Base-by-base conservation (phyloP, 1,140 invertebrate species). In the Ctenoplectra terminalis region DNA sequence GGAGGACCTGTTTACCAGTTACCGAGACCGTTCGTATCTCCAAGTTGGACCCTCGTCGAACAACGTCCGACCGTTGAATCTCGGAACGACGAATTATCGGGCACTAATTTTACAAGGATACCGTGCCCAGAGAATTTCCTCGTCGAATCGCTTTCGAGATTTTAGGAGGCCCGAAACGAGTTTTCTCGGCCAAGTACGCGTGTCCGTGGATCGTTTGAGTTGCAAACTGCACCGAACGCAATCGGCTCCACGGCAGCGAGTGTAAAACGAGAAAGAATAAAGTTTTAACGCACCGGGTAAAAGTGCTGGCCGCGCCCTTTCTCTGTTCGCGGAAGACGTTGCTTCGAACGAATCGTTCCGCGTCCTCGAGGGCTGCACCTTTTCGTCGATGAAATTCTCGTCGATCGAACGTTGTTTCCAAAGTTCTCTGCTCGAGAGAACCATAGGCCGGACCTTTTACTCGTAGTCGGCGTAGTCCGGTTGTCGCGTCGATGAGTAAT, bases 401-500 rank as follows among this genome's bases (percentile, higher is more conserved):
- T 52, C n/a, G 66, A 58, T 13, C 52, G 46, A 72, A 56, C 50
- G 40, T 31, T 61, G 56, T 71, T 81, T 81, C 40, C 71, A 48
- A 73, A 52, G 64, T 29, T 80, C 66, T 79, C 66, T 74, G 70
- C 63, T 70, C 70, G 73, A 63, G 63, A 72, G 71, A 69, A 63
- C 46, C 70, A 9, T 20, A 11, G 40, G 0, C 58, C 17, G 17
- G 23, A 7, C 40, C 67, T 84, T 86, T 64, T 72, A 63, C 66
- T n/a, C n/a, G n/a, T n/a, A n/a, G n/a, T n/a, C 69, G 48, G 34
- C 50, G 23, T 52, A 50, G 48, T 43, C 26, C 29, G 40, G 60
- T 73, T 46, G 60, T 71, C 61, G 40, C 46, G 74, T 26, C 54
- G 31, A 31, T 82, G 85, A 87, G 81, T 89, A 88, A 90, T 89